Percentiles rank a stretch among this genome's conserved stretches.
phyloP scores from a whole-genome alignment of 2,888 invertebrate species.

The Parascotia fuliginaria region DNA sequence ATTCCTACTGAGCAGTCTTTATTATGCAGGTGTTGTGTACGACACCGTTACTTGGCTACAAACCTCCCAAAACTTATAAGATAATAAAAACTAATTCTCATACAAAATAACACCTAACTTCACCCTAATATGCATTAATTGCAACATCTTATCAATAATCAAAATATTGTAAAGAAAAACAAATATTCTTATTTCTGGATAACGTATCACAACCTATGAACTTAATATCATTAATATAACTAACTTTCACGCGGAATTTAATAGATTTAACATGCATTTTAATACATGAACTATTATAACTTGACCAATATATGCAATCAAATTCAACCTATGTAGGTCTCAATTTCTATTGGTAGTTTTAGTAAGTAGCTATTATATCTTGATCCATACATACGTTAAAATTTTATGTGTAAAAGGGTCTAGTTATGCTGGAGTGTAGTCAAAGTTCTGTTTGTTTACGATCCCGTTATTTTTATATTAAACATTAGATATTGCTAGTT shows the following conservation, averaged over 20 bases:
- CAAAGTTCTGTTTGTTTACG: conserved; percentile 39
- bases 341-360: too few species aligned
- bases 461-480: conserved; percentile 40
- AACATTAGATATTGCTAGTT: conserved; percentile 29
- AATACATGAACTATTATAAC: neutral
- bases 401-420: conserved; percentile 1
- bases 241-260: conserved; percentile 55
- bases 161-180: conserved; percentile 48
- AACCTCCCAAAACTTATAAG: too few species aligned
- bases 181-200: conserved; percentile 37
- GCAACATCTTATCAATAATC: conserved; percentile 35
- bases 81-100: too few species aligned
- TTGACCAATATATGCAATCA: too few species aligned
- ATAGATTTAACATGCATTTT: conserved; percentile 34
- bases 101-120: too few species aligned
- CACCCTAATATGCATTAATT: conserved; percentile 9
- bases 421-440: conserved; percentile 17
- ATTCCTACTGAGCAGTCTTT: too few species aligned
- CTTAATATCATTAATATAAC: conserved; percentile 50
- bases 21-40: too few species aligned
- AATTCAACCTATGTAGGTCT: too few species aligned
- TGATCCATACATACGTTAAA: neutral
- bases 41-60: too few species aligned
- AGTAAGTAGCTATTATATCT: too few species aligned
- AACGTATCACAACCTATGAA: conserved; percentile 48